Evolutionary conservation across 2,888 invertebrate species (phyloP), one percentile per base, ranked within the genome.

Genomic region (Caenorhabditis macrosperma): DNA sequence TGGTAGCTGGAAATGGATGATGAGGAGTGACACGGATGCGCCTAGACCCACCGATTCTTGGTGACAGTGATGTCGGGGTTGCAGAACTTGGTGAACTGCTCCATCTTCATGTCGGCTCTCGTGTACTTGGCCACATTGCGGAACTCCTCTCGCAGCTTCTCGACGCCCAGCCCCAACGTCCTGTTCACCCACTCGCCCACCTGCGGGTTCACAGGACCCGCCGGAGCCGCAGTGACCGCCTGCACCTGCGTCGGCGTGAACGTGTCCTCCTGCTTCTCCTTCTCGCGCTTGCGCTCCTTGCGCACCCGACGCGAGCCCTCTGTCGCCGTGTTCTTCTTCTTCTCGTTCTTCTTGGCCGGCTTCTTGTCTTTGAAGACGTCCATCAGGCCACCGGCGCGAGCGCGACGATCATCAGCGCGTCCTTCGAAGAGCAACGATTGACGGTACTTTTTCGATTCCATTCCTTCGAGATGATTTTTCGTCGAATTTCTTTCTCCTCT

Each of bases 81-180:
- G n/a, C 78, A 80, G 72, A 82, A 77, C 4, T 72, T 61, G 30
- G 68, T 75, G 77, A 85, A 86, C 10, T 85, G 79, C 4, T 76
- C 77, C 20, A 67, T 41, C 10, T 74, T 69, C 86, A 87, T 85
- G 41, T 81, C 81, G 7, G 77, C 52, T 17, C 84, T 81, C 9
- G 67, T 77, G 72, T 85, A 86, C 54, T 85, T 82, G 15, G 82
- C 82, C 64, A 87, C 59, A 48, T 64, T 78, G n/a, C 78, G 67
- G 68, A 84, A 87, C 55, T 87, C 87, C 20, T 82, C 83, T 4
- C 79, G 66, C 15, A 86, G 79, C 1, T 66, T 78, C 9, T 54
- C 59, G 0, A 87, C 82, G n/a, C 87, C 87, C 64, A 75, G 77
- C 33, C 82, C 81, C 60, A 87, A 57, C 0, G 84, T 78, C 24